phyloP scores from a whole-genome alignment of 2,888 invertebrate genomes.

The Stenotaenia linearis region DNA sequence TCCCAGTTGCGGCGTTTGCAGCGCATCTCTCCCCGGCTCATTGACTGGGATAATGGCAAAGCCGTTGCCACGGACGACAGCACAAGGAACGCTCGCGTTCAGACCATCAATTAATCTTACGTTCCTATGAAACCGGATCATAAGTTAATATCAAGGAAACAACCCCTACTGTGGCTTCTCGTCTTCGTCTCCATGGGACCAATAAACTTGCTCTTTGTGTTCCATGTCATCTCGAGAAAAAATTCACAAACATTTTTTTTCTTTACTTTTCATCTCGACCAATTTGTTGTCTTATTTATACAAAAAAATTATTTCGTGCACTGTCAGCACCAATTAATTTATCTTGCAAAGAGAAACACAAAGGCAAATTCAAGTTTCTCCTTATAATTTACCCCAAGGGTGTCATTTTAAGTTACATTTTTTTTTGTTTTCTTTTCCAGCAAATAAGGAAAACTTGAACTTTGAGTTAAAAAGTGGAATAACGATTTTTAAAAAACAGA shows the following conservation, averaged over 20 bases:
- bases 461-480: background rate
- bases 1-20: background rate
- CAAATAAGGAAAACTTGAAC: background rate
- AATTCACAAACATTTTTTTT: background rate
- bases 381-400: background rate
- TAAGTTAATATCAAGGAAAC: slow-evolving; percentile 26
- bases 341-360: background rate
- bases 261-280: background rate
- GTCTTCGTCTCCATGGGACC: slow-evolving; percentile 20
- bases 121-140: slow-evolving; percentile 15
- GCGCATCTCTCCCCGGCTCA: slow-evolving; percentile 12
- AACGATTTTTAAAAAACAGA: background rate
- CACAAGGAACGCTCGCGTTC: background rate
- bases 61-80: slow-evolving; percentile 15
- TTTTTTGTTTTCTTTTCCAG: no score
- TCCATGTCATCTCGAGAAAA: background rate
- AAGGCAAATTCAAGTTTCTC: background rate
- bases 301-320: background rate
- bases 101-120: slow-evolving; percentile 23
- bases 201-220: slow-evolving; percentile 17
- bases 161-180: slow-evolving; percentile 6
- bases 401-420: background rate
- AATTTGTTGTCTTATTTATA: background rate
- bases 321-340: slow-evolving; percentile 22
- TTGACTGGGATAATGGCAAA: slow-evolving; percentile 20